Evolutionary conservation across 1,140 invertebrate species (phyloP), one percentile per base, ranked within the genome.

Genomic region (Carposina sasakii): DNA sequence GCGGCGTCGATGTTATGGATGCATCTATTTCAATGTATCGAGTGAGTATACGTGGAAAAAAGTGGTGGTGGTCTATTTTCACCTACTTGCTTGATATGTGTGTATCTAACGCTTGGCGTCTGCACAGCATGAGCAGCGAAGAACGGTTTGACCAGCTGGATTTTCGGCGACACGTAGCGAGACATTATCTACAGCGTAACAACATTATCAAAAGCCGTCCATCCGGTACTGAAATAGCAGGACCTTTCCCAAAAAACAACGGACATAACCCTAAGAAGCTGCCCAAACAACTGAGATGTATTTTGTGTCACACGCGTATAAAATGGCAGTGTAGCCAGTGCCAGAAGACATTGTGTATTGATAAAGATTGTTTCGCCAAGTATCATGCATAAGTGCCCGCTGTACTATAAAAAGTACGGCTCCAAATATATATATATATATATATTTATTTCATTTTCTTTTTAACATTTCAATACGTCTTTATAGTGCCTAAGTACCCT

Each of bases 1-100:
- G 71, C 33, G 67, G 61, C 37, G 63, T 71, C 31, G 73, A 74
- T 51, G 65, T 63, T 50, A 36, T 61, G 57, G 55, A 67, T 36
- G 26, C 59, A 24, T 48, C 62, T 24, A 52, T 67, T 20, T 48
- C 44, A 9, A 37, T 53, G 13, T 59, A 64, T 45, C 30, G 63
- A 36, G 47, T 67, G 21, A 41, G 34, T 20, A 48, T 67, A 20
- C 15, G 48, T 9, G 45, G 43, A n/a, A 63, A 66, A 52, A 66
- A 61, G 42, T 66, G 57, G 63, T 66, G 55, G 52, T 64, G 63
- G 69, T 43, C 44, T 43, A 51, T 76, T 52, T 70, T 69, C 53
- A 75, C 60, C 43, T 67, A 60, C 37, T 54, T 60, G 43, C 46
- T 72, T 45, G 63, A 71, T 53, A 54, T 65, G 49, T 41, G 55